Evolutionary conservation across 1,140 invertebrate species (phyloP).

Genomic region (Brachionus plicatilis): DNA sequence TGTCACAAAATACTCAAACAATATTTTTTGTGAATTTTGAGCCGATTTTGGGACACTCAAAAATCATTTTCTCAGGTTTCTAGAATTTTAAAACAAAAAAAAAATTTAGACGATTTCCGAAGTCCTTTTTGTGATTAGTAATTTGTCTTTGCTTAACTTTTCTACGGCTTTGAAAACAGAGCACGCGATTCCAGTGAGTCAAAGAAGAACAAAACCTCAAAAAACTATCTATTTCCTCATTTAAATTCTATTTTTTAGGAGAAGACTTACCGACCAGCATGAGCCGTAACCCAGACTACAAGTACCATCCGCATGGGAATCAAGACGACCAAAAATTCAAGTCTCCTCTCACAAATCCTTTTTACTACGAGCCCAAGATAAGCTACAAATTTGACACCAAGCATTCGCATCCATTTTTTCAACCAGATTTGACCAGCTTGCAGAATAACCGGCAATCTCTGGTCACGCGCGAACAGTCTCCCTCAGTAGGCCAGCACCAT

Average conservation of each 20-base stretch:
- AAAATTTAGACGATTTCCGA: not conserved
- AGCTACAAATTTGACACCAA: not conserved
- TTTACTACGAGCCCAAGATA: conserved; percentile 1
- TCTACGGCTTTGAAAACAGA: not conserved
- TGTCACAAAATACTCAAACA: too few relatives aligned
- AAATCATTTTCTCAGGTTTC: not conserved
- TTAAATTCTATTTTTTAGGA: not conserved
- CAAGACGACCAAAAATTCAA: not conserved
- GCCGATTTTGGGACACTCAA: not conserved
- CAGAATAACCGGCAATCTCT: not conserved
- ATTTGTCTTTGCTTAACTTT: not conserved
- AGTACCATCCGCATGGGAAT: not conserved
- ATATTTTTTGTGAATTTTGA: not conserved
- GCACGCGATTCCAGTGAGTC: not conserved
- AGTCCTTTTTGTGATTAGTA: not conserved
- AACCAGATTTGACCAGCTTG: not conserved
- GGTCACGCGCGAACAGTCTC: not conserved
- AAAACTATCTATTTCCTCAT: not conserved
- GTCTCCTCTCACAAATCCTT: not conserved
- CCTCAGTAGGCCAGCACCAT: not conserved
- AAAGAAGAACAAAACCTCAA: not conserved
- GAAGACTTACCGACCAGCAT: not conserved
- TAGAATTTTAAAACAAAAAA: not conserved
- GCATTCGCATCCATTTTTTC: not conserved
- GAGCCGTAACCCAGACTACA: not conserved